Base-by-base conservation (phyloP, 2,888 invertebrate species). In the Pterostichus madidus region DNA sequence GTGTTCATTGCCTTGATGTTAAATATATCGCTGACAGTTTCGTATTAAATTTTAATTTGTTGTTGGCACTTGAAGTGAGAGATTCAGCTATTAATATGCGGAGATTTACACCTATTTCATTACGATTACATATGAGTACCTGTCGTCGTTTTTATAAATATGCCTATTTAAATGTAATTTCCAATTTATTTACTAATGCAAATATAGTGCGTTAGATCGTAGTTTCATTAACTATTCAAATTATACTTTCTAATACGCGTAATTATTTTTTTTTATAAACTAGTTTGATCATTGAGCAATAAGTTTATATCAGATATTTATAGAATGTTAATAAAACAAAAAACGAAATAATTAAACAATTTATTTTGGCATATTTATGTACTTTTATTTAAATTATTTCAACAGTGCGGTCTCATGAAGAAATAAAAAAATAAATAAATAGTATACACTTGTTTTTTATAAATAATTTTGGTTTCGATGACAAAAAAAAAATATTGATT, bases 11-110 rank as follows among this genome's bases (percentile, higher is more conserved):
- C 32, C 56, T 56, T 59, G 13, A 59, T 78, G 78, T 59, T 78
- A 59, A 78, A 78, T 61, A 78, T 78, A 78, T 78, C 44, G 61
- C 78, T 78, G 78, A 78, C 78, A 78, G 78, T 44, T 78, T 78
- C 59, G 61, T 78, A 78, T 78, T 78, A 78, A 78, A 78, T 78
- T 78, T 61, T 78, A 78, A 78, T 78, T 78, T 59, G 44, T 78
- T 59, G 46, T 4, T 78, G 78, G 39, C 77, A 77, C 77, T 77
- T 71, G 32, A 77, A 61, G 24, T 56, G 15, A 61, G 73, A 44
- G 56, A 56, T 44, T 39, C 35, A 15, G 17, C 64, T 61, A 31
- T 61, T 53, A 53, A 53, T 53, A 53, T 53, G 53, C 15, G 11
- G 49, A 59, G 59, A 64, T 64, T 64, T 64, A 64, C 39, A 64